phyloP scores from a whole-genome alignment of 2,888 invertebrate species.

The Steinernema carpocapsae region DNA sequence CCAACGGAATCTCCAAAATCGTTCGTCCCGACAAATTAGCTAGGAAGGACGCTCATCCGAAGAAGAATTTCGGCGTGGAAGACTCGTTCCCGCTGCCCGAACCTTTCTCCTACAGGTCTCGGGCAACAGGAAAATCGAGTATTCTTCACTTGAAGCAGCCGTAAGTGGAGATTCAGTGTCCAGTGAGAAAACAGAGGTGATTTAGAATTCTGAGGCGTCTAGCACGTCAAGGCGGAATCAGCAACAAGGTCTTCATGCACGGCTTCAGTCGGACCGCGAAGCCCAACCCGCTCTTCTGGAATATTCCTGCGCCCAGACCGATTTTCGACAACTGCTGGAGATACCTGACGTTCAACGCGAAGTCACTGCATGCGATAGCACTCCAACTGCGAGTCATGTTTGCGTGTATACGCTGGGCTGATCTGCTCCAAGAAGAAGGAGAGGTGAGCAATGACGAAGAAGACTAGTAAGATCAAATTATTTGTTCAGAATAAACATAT shows the following conservation, averaged over 20 bases:
- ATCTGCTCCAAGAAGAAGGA: slow-evolving; percentile 54
- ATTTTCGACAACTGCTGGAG: slow-evolving; percentile 96
- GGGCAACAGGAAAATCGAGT: slow-evolving; percentile 73
- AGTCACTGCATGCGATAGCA: slow-evolving; percentile 80
- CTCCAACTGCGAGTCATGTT: slow-evolving; percentile 88
- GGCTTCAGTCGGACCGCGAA: slow-evolving; percentile 61
- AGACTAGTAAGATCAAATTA: not conserved
- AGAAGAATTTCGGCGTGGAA: slow-evolving; percentile 34
- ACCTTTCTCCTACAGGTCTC: slow-evolving; percentile 48
- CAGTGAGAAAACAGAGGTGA: not conserved
- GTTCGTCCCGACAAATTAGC: not conserved
- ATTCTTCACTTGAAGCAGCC: slow-evolving; percentile 78
- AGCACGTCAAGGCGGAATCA: slow-evolving; percentile 58
- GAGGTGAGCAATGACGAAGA: slow-evolving; percentile 33
- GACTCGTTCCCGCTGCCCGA: slow-evolving; percentile 56
- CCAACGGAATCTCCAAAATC: not conserved
- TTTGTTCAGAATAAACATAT: slow-evolving; percentile 9
- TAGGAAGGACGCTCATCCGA: slow-evolving; percentile 36
- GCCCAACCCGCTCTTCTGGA: slow-evolving; percentile 84
- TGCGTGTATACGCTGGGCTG: slow-evolving; percentile 93
- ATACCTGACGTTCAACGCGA: slow-evolving; percentile 72
- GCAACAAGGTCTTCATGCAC: slow-evolving; percentile 49
- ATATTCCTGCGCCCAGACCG: slow-evolving; percentile 90
- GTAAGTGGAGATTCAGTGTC: slow-evolving; percentile 40
- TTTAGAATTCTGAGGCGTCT: slow-evolving; percentile 49